These are phyloP conservation scores for Limenitis camilla DNA, from an alignment of 2,888 invertebrate species.

Conservation along the genomic window DNA sequence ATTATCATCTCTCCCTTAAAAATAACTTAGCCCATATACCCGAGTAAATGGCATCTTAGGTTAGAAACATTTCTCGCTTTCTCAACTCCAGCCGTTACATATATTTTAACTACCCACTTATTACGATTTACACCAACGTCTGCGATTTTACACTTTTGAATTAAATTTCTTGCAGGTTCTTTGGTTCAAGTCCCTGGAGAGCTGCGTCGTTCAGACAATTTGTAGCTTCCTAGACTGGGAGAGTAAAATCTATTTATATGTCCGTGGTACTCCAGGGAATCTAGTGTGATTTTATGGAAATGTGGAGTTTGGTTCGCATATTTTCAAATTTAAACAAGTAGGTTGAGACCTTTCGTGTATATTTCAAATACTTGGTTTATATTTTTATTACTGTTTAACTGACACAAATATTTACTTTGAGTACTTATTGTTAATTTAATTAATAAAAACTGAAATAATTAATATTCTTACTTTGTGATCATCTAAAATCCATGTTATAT, in stretches of 20 bases:
- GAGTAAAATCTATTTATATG: conserved; percentile 16
- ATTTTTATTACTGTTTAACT: too few relatives aligned
- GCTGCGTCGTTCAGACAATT: conserved; percentile 18
- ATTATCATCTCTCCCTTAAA: conserved; percentile 3
- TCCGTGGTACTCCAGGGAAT: conserved; percentile 6
- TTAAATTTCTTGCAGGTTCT: conserved; percentile 15
- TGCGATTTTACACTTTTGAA: conserved; percentile 13
- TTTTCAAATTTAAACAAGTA: too few relatives aligned
- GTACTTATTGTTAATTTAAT: too few relatives aligned
- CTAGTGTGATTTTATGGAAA: conserved; percentile 12
- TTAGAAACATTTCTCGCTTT: background rate
- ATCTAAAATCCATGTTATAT: conserved; percentile 77
- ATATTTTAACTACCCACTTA: conserved; percentile 11
- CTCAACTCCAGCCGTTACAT: conserved; percentile 1
- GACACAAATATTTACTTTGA: too few relatives aligned
- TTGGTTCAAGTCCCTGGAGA: conserved; percentile 8
- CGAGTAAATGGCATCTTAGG: conserved; percentile 1
- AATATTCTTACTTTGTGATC: conserved; percentile 54
- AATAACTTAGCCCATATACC: conserved; percentile 4
- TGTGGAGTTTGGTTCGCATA: background rate
- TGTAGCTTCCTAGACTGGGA: conserved; percentile 10
- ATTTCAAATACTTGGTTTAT: too few relatives aligned
- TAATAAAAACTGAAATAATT: too few relatives aligned
- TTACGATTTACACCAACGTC: conserved; percentile 10
- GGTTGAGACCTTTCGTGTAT: too few relatives aligned